A percentile compares a stretch with the other conserved stretches of the same genome.
These are phyloP conservation scores for Oxytorus armatus DNA, from an alignment of 2,888 invertebrate species.

Conservation along the genomic window DNA sequence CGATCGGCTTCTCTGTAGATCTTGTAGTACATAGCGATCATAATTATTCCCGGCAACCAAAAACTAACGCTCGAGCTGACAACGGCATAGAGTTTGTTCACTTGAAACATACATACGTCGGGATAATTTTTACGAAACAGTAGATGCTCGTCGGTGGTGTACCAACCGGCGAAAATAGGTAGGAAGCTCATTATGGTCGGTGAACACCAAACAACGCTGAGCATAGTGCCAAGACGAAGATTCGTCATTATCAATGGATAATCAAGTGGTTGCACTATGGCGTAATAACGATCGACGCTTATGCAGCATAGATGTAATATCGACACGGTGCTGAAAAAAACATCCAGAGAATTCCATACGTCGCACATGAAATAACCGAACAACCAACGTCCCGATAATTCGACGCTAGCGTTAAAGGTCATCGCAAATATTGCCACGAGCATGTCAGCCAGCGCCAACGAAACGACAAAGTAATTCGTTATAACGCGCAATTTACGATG, in stretches of 20 bases:
- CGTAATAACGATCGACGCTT: slow-evolving; percentile 94
- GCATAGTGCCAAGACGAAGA: slow-evolving; percentile 91
- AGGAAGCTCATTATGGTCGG: slow-evolving; percentile 97
- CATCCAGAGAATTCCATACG: slow-evolving; percentile 98
- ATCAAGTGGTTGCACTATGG: slow-evolving; percentile 96
- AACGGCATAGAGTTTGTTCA: slow-evolving; percentile 94
- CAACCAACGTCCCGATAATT: slow-evolving; percentile 93
- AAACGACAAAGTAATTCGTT: slow-evolving; percentile 98
- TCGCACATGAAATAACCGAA: slow-evolving; percentile 97
- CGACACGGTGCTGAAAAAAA: slow-evolving; percentile 96
- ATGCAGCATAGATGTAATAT: slow-evolving; percentile 97
- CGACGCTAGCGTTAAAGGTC: slow-evolving; percentile 96
- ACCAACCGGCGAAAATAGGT: slow-evolving; percentile 98
- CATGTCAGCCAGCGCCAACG: slow-evolving; percentile 97
- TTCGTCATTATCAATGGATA: slow-evolving; percentile 97
- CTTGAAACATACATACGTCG: slow-evolving; percentile 90
- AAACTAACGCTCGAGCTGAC: slow-evolving; percentile 96
- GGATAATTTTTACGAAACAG: slow-evolving; percentile 79
- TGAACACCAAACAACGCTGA: slow-evolving; percentile 95
- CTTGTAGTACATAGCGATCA: slow-evolving; percentile 96
- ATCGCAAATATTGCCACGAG: slow-evolving; percentile 97
- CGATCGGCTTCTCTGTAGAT: slow-evolving; percentile 94
- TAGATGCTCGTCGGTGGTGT: slow-evolving; percentile 93
- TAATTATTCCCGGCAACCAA: slow-evolving; percentile 97
- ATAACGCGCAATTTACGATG: slow-evolving; percentile 91